These are phyloP conservation scores for Perodicticus potto DNA, from an alignment of 2,797 vertebrate genomes.

Conservation along the genomic window DNA sequence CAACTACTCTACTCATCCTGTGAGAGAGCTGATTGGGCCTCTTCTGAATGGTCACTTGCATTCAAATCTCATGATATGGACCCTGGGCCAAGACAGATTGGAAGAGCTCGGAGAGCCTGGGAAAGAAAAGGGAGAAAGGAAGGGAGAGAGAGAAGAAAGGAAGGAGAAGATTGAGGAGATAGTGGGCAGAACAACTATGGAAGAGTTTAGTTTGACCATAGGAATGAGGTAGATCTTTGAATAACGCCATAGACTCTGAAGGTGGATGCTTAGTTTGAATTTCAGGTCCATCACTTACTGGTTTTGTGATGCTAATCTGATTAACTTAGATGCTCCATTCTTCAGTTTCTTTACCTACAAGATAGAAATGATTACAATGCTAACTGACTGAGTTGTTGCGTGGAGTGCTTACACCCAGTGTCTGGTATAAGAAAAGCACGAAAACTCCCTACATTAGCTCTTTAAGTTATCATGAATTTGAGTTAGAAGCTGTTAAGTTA, in stretches of 20 bases:
- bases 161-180: background rate
- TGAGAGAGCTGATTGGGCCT: too few relatives aligned
- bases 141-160: background rate
- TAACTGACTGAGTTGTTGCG: background rate
- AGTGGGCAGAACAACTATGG: background rate
- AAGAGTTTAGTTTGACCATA: background rate
- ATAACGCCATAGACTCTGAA: too few relatives aligned
- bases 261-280: background rate
- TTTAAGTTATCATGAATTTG: background rate
- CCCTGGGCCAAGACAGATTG: background rate
- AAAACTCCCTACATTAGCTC: background rate
- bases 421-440: background rate
- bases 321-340: background rate
- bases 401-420: background rate
- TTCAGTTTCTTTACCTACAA: background rate
- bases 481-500: background rate
- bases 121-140: background rate
- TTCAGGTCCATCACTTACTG: background rate
- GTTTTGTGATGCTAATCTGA: background rate
- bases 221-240: background rate
- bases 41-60: background rate
- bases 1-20: background rate
- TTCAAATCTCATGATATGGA: background rate
- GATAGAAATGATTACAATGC: background rate
- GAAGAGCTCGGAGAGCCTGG: background rate